Evolutionary conservation across 2,797 vertebrate species (phyloP).

Genomic region (Neostethus bicornis): DNA sequence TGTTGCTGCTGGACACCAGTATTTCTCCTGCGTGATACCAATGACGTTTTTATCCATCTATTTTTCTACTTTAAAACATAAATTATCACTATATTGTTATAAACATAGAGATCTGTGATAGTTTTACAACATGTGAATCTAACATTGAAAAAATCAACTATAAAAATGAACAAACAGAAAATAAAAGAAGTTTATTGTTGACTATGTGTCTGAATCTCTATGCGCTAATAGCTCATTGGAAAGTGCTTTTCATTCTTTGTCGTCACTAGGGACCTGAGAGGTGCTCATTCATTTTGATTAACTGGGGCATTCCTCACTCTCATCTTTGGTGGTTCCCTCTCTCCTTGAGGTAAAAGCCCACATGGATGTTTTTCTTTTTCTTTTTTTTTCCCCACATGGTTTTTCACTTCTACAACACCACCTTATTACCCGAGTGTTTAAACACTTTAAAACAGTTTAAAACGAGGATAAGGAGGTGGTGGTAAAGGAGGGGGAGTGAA

Average conservation of each 20-base stretch:
- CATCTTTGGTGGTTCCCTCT: slow-evolving; percentile 51
- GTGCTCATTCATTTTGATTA: slow-evolving; percentile 71
- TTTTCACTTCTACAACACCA: slow-evolving; percentile 78
- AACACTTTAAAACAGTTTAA: slow-evolving; percentile 78
- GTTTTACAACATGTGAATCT: neutral
- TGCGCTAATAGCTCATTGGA: slow-evolving; percentile 22
- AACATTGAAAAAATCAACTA: slow-evolving; percentile 5
- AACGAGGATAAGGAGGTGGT: slow-evolving; percentile 45
- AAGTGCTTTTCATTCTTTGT: slow-evolving; percentile 34
- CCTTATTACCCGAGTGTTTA: slow-evolving; percentile 81
- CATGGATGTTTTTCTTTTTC: slow-evolving; percentile 61
- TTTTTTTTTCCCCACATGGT: slow-evolving; percentile 69
- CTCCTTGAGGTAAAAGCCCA: slow-evolving; percentile 52
- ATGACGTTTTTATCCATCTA: too few species aligned
- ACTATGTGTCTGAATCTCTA: slow-evolving; percentile 45
- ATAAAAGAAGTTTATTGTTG: neutral
- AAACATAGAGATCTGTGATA: too few species aligned
- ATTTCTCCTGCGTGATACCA: too few species aligned
- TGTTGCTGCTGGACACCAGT: too few species aligned
- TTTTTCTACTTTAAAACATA: too few species aligned
- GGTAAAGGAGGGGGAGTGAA: slow-evolving; percentile 44
- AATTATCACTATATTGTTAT: too few species aligned
- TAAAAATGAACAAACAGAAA: slow-evolving; percentile 24
- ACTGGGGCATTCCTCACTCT: slow-evolving; percentile 58
- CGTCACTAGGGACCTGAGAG: slow-evolving; percentile 46